Conservation (phyloP, 2,888 invertebrate species). For the Cotesia congregata region DNA sequence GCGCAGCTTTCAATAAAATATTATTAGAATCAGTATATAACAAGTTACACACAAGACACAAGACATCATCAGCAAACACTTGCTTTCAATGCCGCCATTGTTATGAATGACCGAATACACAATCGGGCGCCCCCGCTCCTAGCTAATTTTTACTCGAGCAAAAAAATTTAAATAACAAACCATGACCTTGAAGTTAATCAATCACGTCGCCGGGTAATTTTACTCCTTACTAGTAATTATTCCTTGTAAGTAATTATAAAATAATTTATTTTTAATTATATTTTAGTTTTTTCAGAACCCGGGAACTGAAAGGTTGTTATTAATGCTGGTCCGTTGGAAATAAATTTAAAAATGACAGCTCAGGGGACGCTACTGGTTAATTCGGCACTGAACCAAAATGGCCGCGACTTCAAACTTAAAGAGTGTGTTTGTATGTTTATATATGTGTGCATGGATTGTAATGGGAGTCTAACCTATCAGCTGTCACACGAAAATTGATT, state of each 20-base stretch:
- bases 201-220: background rate
- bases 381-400: background rate
- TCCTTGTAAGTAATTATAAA: too few relatives aligned
- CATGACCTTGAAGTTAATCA: constrained; percentile 3
- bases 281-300: background rate
- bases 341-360: background rate
- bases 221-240: too few relatives aligned
- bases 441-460: background rate
- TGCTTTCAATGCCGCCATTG: constrained; percentile 36
- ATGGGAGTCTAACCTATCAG: constrained; percentile 29
- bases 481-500: constrained; percentile 22
- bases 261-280: background rate
- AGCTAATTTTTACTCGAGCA: background rate
- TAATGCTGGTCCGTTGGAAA: background rate
- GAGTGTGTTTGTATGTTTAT: too few relatives aligned
- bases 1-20: background rate
- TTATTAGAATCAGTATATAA: background rate
- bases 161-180: constrained; percentile 3
- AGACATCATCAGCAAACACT: constrained; percentile 11
- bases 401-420: background rate
- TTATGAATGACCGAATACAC: constrained; percentile 26
- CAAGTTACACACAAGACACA: background rate
- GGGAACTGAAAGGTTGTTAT: background rate
- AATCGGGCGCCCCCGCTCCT: background rate
- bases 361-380: background rate